Conservation (phyloP, 2,113 vertebrate species). For the Pollachius pollachius region DNA sequence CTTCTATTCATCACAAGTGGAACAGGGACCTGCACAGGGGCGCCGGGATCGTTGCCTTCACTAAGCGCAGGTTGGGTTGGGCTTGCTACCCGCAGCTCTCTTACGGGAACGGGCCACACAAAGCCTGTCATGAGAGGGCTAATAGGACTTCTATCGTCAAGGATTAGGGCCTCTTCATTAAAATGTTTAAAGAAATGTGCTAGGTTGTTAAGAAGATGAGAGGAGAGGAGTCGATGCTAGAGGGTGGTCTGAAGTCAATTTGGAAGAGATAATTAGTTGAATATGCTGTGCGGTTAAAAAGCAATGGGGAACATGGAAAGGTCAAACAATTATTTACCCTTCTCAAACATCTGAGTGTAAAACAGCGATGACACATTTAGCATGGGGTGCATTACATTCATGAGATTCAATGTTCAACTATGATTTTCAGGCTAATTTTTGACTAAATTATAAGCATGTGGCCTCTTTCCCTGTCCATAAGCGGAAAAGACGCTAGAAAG, state of each 20-base stretch:
- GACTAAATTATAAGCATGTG: slow-evolving; percentile 59
- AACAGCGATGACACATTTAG: slow-evolving; percentile 28
- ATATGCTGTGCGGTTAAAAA: slow-evolving; percentile 18
- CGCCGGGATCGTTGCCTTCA: slow-evolving; percentile 20
- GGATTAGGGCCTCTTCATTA: not conserved
- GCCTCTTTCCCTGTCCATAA: slow-evolving; percentile 28
- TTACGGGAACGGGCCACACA: not conserved
- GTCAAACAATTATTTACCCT: slow-evolving; percentile 6
- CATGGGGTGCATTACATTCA: slow-evolving; percentile 12
- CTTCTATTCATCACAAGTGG: slow-evolving; percentile 57
- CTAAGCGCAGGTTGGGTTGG: not conserved
- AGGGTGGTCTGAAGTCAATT: slow-evolving; percentile 5
- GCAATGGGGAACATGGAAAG: not conserved
- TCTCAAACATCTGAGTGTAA: slow-evolving; percentile 11
- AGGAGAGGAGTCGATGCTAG: not conserved
- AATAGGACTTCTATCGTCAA: slow-evolving; percentile 2
- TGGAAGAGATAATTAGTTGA: slow-evolving; percentile 17
- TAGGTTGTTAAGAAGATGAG: no score
- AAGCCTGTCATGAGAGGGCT: not conserved
- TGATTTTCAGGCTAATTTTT: slow-evolving; percentile 45
- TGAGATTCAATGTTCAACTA: slow-evolving; percentile 29
- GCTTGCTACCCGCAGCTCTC: slow-evolving; percentile 13
- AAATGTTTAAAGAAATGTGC: no score
- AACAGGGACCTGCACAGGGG: slow-evolving; percentile 43
- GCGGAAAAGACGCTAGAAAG: slow-evolving; percentile 14